Conservation (phyloP, 2,888 invertebrate species). For the Aquatica leii region DNA sequence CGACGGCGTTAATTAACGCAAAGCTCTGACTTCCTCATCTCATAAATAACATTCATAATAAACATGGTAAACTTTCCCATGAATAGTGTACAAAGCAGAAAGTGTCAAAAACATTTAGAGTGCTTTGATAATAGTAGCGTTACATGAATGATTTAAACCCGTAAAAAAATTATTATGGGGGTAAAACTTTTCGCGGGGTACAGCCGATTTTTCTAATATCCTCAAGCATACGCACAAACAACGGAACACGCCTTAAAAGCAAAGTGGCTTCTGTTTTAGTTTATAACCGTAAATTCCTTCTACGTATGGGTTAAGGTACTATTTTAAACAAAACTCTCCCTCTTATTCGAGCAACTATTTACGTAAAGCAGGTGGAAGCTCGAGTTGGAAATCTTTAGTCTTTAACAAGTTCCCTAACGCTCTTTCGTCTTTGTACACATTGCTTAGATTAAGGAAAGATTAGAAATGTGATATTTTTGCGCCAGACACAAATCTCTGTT, state of each 20-base stretch:
- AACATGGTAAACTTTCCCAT: not conserved
- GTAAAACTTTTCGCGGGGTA: too few species aligned
- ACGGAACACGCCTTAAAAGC: constrained; percentile 7
- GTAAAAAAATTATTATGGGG: too few species aligned
- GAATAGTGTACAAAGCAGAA: not conserved
- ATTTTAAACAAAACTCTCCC: constrained; percentile 22
- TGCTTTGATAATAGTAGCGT: not conserved
- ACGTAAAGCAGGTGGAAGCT: constrained; percentile 27
- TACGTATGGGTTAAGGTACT: constrained; percentile 4
- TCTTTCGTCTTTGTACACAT: constrained; percentile 17
- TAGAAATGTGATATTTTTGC: constrained; percentile 29
- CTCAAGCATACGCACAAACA: too few species aligned
- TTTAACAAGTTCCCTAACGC: constrained; percentile 13
- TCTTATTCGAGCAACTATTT: constrained; percentile 22
- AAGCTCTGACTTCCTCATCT: too few species aligned
- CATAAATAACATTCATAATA: not conserved
- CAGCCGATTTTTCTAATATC: too few species aligned
- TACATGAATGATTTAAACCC: too few species aligned
- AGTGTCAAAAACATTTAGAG: constrained; percentile 1
- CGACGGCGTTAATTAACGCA: too few species aligned
- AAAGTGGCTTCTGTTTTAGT: constrained; percentile 23
- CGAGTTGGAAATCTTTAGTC: constrained; percentile 7
- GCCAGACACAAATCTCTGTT: constrained; percentile 9
- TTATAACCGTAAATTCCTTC: constrained; percentile 20
- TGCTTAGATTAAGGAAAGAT: constrained; percentile 23